These are phyloP conservation scores for Thymallus thymallus DNA, from an alignment of 2,113 vertebrate species.

Conservation along the genomic window DNA sequence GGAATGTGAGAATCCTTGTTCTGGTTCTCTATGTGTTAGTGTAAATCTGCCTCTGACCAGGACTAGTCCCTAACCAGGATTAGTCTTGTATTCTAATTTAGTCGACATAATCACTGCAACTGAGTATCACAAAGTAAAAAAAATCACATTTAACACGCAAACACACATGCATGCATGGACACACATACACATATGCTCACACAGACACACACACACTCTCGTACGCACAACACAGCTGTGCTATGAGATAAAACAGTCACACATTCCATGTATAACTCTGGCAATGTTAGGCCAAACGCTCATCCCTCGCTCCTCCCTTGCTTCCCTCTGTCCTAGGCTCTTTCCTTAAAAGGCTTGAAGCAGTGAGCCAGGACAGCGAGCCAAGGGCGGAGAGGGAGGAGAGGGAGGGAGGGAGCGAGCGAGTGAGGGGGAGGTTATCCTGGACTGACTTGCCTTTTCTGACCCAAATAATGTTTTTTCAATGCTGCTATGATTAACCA, in stretches of 20 bases:
- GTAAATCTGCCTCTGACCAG: too few relatives aligned
- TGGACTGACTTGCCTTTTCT: slow-evolving; percentile 39
- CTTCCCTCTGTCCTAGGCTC: slow-evolving; percentile 10
- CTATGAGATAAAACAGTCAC: background rate
- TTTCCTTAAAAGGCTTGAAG: slow-evolving; percentile 36
- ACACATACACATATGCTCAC: background rate
- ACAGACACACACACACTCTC: background rate
- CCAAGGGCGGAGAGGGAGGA: background rate
- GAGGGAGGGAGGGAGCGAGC: background rate
- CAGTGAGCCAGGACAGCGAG: slow-evolving; percentile 2
- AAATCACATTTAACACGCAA: background rate
- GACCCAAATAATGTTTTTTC: background rate
- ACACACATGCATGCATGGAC: slow-evolving; percentile 2
- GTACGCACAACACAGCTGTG: background rate
- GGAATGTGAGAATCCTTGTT: too few relatives aligned
- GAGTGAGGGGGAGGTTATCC: background rate
- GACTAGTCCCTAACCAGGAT: too few relatives aligned
- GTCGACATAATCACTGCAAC: too few relatives aligned
- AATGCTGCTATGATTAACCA: background rate
- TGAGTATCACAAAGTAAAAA: too few relatives aligned
- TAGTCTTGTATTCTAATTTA: too few relatives aligned
- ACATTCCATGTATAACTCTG: background rate
- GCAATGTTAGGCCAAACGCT: background rate
- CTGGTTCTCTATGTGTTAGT: too few relatives aligned
- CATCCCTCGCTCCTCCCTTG: background rate